Conservation (phyloP, 2,797 vertebrate genomes). For the Iguana delicatissima region DNA sequence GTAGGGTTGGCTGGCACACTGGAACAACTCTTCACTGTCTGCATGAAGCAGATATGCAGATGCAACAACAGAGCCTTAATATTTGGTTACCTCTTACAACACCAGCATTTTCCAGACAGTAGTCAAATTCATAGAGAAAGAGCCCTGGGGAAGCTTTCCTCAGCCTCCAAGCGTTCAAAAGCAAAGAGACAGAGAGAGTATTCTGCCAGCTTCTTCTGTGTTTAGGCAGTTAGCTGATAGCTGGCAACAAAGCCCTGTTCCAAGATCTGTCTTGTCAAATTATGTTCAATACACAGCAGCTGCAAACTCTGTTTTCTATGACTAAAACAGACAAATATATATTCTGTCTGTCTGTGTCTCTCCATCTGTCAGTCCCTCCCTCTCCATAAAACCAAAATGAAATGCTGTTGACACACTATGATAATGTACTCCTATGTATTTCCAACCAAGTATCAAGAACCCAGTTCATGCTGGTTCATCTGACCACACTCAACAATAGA, state of each 20-base stretch:
- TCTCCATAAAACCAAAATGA: neutral
- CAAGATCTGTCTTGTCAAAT: neutral
- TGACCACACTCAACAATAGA: fast-evolving
- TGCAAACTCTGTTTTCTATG: neutral
- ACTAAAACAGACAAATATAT: neutral
- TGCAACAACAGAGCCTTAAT: neutral
- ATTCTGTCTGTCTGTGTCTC: neutral
- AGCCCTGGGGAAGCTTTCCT: neutral
- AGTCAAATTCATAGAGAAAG: constrained; percentile 29
- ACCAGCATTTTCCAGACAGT: neutral
- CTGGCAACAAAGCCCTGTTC: neutral
- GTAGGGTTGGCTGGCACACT: neutral
- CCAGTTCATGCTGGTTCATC: neutral
- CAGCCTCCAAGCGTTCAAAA: neutral
- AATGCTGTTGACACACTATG: neutral
- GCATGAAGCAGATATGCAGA: fast-evolving
- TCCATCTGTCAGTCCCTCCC: too few species aligned
- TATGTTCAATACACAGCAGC: neutral
- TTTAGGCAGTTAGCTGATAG: neutral
- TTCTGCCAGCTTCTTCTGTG: neutral
- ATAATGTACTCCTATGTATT: neutral
- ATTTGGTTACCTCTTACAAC: neutral
- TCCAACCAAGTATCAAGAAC: constrained; percentile 9
- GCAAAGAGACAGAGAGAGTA: neutral
- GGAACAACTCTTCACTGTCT: neutral